Base-by-base conservation (phyloP, 2,113 vertebrate species). In the Myrmecophaga tridactyla region DNA sequence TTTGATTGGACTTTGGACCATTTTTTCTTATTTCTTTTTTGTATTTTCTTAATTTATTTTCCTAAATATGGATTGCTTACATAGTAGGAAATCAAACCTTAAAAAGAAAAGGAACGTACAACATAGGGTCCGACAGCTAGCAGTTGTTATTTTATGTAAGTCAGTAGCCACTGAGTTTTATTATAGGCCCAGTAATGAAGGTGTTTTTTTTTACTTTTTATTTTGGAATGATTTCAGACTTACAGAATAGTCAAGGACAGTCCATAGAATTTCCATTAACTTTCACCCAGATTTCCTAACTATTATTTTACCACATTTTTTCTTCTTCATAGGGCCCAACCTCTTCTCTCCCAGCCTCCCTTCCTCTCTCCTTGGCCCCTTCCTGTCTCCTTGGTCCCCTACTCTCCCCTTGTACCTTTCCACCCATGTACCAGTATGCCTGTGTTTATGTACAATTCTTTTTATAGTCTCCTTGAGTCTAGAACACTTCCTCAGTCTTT, bases 191-290 rank as follows among this genome's bases (percentile, higher is more conserved):
- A 46, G 4, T 87, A 82, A 58, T 89, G 31, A 72, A 67, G 36
- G 70, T 76, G 6, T 73, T 88, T 73, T 21, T 58, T 58, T 39
- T 23, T 63, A n/a, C 10, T 34, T 69, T 75, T 41, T 41, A 56
- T 81, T 91, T 94, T 78, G 53, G 69, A 81, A 70, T 88, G 43
- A 62, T 88, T 88, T 77, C 53, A 78, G 62, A 39, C 27, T 77
- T 83, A 76, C 4, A 70, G 27, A 81, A 39, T 76, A 36, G 17
- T 91, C 43, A 94, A 70, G 78, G 83, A 77, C 23, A 36, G 18
- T 67, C 31, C 27, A 88, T 78, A 80, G 65, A 82, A 86, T 86
- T 62, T 83, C 58, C 73, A 34, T 77, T 12, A 25, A 69, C 29
- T 51, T 85, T 46, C 21, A 81, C 39, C 6, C 29, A 21, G 25